Conservation (phyloP, 2,888 invertebrate genomes). For the Conus canariensis region DNA sequence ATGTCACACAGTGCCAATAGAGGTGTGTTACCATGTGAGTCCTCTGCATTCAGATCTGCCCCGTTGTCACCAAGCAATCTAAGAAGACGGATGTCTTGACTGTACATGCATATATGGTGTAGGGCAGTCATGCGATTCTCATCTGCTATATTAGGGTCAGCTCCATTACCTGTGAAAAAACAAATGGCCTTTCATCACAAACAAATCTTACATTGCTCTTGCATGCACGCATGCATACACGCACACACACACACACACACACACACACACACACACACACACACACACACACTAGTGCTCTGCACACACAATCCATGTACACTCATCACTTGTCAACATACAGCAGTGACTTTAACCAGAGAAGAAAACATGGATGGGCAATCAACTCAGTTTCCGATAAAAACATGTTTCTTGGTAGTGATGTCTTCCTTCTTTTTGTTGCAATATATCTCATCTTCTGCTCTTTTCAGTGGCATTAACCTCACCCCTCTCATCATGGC, state of each 20-base stretch:
- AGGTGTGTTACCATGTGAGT: conserved; percentile 67
- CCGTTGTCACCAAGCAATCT: conserved; percentile 68
- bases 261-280: no score
- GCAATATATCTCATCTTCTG: no score
- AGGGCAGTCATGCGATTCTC: conserved; percentile 65
- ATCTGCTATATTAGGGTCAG: conserved; percentile 67
- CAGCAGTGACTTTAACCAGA: no score
- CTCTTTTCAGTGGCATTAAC: no score
- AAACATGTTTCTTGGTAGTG: no score
- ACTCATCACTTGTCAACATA: no score
- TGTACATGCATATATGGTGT: conserved; percentile 63
- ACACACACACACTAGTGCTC: no score
- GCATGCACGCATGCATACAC: background rate
- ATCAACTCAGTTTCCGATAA: no score
- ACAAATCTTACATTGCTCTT: background rate
- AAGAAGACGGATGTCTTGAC: conserved; percentile 63
- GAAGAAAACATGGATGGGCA: no score
- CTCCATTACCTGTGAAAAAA: conserved; percentile 64
- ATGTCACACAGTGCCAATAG: conserved; percentile 68
- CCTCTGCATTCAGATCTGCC: conserved; percentile 64
- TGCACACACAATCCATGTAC: no score
- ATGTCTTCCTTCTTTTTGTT: no score
- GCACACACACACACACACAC: background rate
- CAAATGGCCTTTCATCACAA: background rate
- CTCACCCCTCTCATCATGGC: no score